Evolutionary conservation across 2,113 vertebrate genomes (phyloP).

Genomic region (Rhinolophus sinicus): DNA sequence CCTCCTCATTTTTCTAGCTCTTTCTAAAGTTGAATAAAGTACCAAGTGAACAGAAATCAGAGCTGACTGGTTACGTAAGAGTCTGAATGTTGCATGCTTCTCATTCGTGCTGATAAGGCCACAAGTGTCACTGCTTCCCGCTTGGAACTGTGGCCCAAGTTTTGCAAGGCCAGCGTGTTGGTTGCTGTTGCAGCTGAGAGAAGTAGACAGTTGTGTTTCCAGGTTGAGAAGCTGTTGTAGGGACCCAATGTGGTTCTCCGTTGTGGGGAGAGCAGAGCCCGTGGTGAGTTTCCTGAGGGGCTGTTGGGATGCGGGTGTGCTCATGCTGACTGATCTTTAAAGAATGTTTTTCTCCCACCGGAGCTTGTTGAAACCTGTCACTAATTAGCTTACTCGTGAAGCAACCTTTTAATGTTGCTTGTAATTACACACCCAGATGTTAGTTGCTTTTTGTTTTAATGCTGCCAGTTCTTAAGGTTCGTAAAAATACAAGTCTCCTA

Average conservation of each 20-base stretch:
- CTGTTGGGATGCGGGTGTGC: conserved; percentile 54
- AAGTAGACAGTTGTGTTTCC: conserved; percentile 70
- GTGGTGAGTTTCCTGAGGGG: conserved; percentile 87
- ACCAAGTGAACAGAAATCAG: conserved; percentile 80
- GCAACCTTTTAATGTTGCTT: conserved; percentile 62
- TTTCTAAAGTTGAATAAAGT: conserved; percentile 81
- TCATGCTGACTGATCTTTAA: conserved; percentile 64
- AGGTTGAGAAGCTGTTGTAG: conserved; percentile 69
- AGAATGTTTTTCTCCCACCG: conserved; percentile 59
- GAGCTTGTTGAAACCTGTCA: conserved; percentile 81
- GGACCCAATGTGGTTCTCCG: conserved; percentile 96
- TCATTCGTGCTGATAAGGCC: conserved; percentile 80
- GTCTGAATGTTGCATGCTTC: conserved; percentile 81
- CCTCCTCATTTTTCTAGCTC: conserved; percentile 53
- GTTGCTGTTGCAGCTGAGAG: conserved; percentile 74
- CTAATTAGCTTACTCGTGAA: conserved; percentile 62
- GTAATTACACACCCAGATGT: conserved; percentile 64
- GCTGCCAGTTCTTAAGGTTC: conserved; percentile 55
- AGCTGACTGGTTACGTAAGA: conserved; percentile 83
- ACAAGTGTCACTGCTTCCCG: conserved; percentile 78
- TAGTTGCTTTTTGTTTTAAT: conserved; percentile 52
- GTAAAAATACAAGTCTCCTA: not conserved
- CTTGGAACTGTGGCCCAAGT: conserved; percentile 65
- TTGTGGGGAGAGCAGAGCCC: conserved; percentile 92
- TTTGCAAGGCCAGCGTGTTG: conserved; percentile 75